A percentile compares a stretch with the other conserved stretches of the same genome.
phyloP scores from a whole-genome alignment of 23 tunicate species.

The Aplidium turbinatum region DNA sequence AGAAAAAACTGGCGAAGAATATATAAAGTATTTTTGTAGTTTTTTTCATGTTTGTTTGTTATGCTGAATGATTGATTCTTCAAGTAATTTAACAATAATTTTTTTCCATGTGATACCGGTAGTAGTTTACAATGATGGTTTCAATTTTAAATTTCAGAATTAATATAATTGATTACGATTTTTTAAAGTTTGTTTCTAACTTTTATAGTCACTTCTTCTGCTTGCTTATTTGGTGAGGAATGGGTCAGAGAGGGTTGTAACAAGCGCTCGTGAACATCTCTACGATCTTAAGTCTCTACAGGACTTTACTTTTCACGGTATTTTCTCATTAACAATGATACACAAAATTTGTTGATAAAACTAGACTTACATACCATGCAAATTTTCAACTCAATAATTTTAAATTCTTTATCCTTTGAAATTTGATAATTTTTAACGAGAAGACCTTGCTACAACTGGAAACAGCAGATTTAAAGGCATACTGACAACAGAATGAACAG shows the following conservation, averaged over 20 bases:
- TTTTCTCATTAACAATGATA: too few species aligned
- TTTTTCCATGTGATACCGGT: not conserved
- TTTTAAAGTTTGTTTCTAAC: not conserved
- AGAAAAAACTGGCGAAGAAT: constrained; percentile 63
- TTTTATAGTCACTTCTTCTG: constrained; percentile 53
- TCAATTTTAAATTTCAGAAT: not conserved
- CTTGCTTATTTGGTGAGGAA: constrained; percentile 72
- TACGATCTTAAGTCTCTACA: constrained; percentile 91
- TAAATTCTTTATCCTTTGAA: too few species aligned
- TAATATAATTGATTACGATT: not conserved
- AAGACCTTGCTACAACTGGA: too few species aligned
- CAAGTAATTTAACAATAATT: not conserved
- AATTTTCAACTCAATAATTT: too few species aligned
- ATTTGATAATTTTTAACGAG: too few species aligned
- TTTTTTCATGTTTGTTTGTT: not conserved
- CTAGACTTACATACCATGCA: too few species aligned
- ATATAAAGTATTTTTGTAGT: constrained; percentile 8
- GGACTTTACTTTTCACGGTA: constrained; percentile 69
- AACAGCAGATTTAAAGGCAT: too few species aligned
- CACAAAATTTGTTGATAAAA: too few species aligned
- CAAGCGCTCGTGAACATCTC: constrained; percentile 90
- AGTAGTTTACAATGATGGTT: not conserved
- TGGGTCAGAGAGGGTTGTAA: constrained; percentile 94
- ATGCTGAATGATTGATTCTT: not conserved
- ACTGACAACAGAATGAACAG: too few species aligned